These are phyloP conservation scores for Phenganax subtilis DNA, from an alignment of 92 coral and sea anemone species.

Conservation along the genomic window DNA sequence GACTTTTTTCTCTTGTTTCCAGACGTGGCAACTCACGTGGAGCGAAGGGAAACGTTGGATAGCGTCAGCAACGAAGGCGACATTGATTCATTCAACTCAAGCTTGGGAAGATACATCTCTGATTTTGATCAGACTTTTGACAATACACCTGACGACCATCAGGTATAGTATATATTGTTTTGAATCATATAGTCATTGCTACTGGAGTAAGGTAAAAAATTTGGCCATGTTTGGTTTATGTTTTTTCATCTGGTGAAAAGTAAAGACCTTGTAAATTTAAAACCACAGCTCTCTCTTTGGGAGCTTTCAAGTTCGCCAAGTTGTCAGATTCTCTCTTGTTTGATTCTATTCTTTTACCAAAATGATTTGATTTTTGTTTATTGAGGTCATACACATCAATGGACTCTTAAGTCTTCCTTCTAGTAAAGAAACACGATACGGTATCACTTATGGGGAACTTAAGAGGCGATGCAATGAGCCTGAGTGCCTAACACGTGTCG, in stretches of 20 bases:
- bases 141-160: constrained; percentile 57
- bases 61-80: constrained; percentile 23
- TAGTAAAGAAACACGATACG: constrained; percentile 80
- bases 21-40: background rate
- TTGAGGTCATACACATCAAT: constrained; percentile 73
- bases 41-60: constrained; percentile 2
- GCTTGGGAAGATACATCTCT: constrained; percentile 30
- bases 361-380: too few relatives aligned
- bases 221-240: too few relatives aligned
- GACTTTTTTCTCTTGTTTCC: background rate
- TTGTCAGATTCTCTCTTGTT: too few relatives aligned
- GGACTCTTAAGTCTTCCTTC: constrained; percentile 92
- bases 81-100: background rate
- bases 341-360: too few relatives aligned
- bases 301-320: too few relatives aligned
- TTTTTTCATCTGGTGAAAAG: too few relatives aligned
- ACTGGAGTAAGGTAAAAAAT: too few relatives aligned
- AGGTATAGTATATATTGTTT: background rate
- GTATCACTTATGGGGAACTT: constrained; percentile 80
- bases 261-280: too few relatives aligned
- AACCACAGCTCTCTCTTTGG: too few relatives aligned
- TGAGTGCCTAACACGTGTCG: constrained; percentile 86
- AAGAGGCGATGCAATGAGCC: constrained; percentile 78
- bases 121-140: constrained; percentile 23
- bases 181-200: too few relatives aligned